Conservation (phyloP, 2,888 invertebrate genomes). For the Meteorus cinctellus region DNA sequence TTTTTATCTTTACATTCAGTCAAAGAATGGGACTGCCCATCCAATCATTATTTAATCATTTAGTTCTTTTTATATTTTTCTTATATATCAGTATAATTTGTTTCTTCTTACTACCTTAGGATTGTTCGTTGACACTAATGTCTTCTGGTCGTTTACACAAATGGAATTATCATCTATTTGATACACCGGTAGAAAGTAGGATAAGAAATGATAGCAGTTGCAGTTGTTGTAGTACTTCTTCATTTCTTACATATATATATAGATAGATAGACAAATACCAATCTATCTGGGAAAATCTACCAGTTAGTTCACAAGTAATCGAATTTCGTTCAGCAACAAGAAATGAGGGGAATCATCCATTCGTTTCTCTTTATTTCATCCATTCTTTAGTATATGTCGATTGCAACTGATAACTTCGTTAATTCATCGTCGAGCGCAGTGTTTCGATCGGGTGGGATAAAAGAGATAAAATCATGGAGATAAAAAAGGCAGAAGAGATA, state of each 20-base stretch:
- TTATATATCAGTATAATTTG: background rate
- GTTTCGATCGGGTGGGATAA: background rate
- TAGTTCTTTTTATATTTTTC: background rate
- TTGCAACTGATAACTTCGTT: slow-evolving; percentile 32
- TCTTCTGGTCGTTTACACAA: slow-evolving; percentile 10
- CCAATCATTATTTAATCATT: background rate
- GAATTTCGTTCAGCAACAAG: slow-evolving; percentile 18
- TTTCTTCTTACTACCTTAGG: background rate
- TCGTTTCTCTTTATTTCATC: background rate
- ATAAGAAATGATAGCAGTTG: background rate
- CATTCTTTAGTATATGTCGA: slow-evolving; percentile 11
- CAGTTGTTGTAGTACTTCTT: background rate
- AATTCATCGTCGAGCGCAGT: slow-evolving; percentile 34
- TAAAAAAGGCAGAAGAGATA: background rate
- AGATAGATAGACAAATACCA: background rate
- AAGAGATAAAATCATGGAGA: background rate
- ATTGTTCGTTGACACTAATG: slow-evolving; percentile 16
- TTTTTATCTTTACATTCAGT: background rate
- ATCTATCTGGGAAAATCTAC: slow-evolving; percentile 9
- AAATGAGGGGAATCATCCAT: slow-evolving; percentile 27
- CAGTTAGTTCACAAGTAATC: slow-evolving; percentile 21
- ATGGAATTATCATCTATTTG: slow-evolving; percentile 13
- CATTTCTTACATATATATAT: background rate
- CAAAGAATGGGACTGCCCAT: background rate
- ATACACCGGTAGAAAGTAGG: slow-evolving; percentile 6